These are phyloP conservation scores for Ypsolopha sequella DNA, from an alignment of 2,888 invertebrate species.

Conservation along the genomic window DNA sequence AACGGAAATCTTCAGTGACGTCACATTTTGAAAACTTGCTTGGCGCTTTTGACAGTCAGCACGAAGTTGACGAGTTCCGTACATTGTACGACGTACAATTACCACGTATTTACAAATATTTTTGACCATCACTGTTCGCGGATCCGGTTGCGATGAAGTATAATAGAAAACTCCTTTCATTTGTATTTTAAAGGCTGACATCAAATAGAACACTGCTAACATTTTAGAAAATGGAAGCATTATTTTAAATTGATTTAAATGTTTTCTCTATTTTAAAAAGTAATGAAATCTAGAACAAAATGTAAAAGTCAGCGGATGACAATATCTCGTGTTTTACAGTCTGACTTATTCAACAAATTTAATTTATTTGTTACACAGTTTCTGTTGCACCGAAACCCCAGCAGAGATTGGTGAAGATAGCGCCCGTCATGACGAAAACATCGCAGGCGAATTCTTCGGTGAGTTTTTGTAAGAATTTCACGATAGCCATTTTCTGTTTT, in stretches of 20 bases:
- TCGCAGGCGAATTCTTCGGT: slow-evolving; percentile 23
- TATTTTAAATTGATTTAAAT: slow-evolving; percentile 7
- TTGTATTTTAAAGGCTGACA: no score
- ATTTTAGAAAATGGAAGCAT: slow-evolving; percentile 3
- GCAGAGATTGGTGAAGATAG: slow-evolving; percentile 50
- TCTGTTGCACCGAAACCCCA: slow-evolving; percentile 29
- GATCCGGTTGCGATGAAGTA: no score
- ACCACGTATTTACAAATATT: no score
- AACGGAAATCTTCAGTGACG: no score
- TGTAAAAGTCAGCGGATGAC: slow-evolving; percentile 6
- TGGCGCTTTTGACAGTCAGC: no score
- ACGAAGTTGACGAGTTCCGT: no score
- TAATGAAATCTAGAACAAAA: slow-evolving; percentile 12
- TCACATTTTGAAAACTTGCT: no score
- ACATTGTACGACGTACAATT: no score
- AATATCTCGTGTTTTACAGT: not conserved
- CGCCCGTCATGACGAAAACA: slow-evolving; percentile 32
- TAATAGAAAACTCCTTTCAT: no score
- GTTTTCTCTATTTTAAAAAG: slow-evolving; percentile 14
- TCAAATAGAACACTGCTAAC: no score
- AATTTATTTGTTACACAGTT: slow-evolving; percentile 4
- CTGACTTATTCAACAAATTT: not conserved
- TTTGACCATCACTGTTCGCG: no score
- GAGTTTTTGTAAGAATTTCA: slow-evolving; percentile 16
- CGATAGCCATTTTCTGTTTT: not conserved